Evolutionary conservation across 1,140 invertebrate species (phyloP).

Genomic region (Drosophila grimshawi): DNA sequence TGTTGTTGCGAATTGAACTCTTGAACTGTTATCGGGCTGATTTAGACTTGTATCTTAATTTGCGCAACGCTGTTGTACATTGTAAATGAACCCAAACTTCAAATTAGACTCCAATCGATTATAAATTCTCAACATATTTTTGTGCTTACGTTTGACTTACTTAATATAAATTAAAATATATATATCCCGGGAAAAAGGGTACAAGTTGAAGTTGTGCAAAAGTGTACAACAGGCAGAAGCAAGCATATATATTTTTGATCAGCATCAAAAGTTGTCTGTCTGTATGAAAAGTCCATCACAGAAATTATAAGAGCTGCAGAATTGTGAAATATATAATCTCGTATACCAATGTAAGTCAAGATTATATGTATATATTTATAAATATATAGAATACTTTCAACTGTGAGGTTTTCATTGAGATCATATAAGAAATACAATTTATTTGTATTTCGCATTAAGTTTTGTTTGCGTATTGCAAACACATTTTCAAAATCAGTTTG

Average conservation of each 20-base stretch:
- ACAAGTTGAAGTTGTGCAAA: too few relatives aligned
- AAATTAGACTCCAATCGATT: neutral
- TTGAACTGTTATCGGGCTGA: neutral
- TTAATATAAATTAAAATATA: too few relatives aligned
- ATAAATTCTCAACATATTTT: too few relatives aligned
- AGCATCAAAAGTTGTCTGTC: too few relatives aligned
- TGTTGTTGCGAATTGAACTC: neutral
- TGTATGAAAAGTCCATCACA: too few relatives aligned
- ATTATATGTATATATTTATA: neutral
- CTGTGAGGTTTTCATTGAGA: neutral
- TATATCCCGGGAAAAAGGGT: too few relatives aligned
- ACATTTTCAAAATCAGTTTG: conserved; percentile 16
- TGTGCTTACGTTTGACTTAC: too few relatives aligned
- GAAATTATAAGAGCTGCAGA: too few relatives aligned
- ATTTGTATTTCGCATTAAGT: conserved; percentile 3
- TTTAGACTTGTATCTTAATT: conserved; percentile 3
- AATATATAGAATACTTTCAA: neutral
- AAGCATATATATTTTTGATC: too few relatives aligned
- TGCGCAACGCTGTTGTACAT: neutral
- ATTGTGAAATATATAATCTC: too few relatives aligned
- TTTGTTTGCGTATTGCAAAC: conserved; percentile 29
- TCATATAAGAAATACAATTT: neutral
- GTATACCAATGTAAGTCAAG: too few relatives aligned
- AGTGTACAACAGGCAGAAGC: too few relatives aligned
- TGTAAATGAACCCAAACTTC: neutral